Evolutionary conservation across 2,888 invertebrate genomes (phyloP), one percentile per base, ranked within the genome.

Genomic region (Tachystola acroxantha): DNA sequence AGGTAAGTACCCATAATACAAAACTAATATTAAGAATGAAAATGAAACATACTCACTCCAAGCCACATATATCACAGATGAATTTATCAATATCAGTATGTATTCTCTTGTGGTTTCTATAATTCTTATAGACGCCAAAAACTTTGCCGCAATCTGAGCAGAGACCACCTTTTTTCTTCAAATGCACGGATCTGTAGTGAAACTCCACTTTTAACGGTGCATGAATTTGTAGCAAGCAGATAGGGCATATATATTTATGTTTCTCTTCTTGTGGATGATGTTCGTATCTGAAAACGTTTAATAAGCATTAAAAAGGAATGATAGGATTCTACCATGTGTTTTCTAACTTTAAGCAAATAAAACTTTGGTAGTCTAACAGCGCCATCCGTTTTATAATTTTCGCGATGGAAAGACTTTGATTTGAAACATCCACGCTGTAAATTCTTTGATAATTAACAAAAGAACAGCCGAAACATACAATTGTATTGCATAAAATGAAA

Each of bases 131-230:
- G 9, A n/a, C 26, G 1, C 10, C 36, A 38, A 53, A 73, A 28
- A 47, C 46, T 41, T 56, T 66, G 26, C 52, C 41, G 33, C 77
- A 77, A 7, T 47, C 32, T 0, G 49, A 40, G 29, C 77, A 78
- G 35, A 56, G 45, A 0, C 77, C 76, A 1, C 76, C 75, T 0
- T 31, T 34, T 39, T 62, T 65, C 2, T 61, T 51, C 30, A 78
- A 59, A 51, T 78, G 77, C 1, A 44, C 48, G 2, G 54, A 52
- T 36, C 79, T 61, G 32, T 74, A 79, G 41, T 79, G 79, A 38
- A 64, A 79, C 45, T 77, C 61, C 3, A 76, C 46, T 12, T 43
- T 37, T 0, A 13, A 30, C 14, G 38, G 46, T 1, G 11, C 46
- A 16, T 45, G 54, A 14, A 57, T 25, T 37, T 77, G 76, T 6